Evolutionary conservation across 2,113 vertebrate species (phyloP).

Genomic region (Passer domesticus): DNA sequence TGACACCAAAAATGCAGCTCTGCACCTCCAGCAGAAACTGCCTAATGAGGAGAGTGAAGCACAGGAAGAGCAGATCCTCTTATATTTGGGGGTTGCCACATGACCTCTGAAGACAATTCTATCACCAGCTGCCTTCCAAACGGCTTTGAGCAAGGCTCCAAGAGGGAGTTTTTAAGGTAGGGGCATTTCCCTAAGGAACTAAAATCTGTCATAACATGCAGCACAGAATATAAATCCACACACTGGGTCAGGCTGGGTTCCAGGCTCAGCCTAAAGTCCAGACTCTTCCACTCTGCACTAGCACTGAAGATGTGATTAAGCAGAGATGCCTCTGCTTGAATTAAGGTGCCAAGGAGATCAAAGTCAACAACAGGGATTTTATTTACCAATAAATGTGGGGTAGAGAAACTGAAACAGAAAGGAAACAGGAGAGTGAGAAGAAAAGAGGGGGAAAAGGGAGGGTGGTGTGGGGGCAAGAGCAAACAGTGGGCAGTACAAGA

Average conservation of each 20-base stretch:
- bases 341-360: too few relatives aligned
- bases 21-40: neutral
- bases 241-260: neutral
- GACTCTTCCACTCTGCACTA: neutral
- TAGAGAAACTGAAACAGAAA: too few relatives aligned
- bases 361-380: too few relatives aligned
- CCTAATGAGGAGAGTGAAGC: neutral
- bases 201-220: neutral
- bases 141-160: neutral
- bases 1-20: neutral
- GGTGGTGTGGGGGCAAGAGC: too few relatives aligned
- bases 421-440: too few relatives aligned
- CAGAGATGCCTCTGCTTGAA: too few relatives aligned
- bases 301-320: too few relatives aligned
- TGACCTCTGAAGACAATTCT: neutral
- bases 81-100: neutral
- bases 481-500: too few relatives aligned
- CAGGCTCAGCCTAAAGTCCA: neutral
- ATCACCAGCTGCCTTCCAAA: neutral
- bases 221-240: neutral
- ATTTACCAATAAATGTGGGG: too few relatives aligned
- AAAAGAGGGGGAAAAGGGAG: too few relatives aligned
- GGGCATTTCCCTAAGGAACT: rapidly evolving
- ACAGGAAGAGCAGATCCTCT: neutral
- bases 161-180: neutral